Conservation (phyloP, 2,797 vertebrate genomes). For the Trichosurus vulpecula region DNA sequence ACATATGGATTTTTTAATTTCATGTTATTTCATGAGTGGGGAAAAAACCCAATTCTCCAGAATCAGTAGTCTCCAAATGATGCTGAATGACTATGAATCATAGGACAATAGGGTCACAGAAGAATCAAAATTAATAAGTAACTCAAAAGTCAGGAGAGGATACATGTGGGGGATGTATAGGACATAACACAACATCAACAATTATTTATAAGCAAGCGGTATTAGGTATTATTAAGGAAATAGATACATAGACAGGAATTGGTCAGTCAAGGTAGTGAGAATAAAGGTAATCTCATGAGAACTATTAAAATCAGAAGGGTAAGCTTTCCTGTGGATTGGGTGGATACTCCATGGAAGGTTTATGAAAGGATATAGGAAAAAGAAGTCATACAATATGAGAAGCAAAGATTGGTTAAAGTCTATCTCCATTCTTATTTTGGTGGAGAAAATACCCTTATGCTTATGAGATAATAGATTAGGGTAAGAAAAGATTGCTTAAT, state of each 20-base stretch:
- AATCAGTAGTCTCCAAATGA: not conserved
- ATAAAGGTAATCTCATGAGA: not conserved
- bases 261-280: not conserved
- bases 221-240: not conserved
- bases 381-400: not conserved
- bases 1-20: not conserved
- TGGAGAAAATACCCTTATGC: not conserved
- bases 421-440: not conserved
- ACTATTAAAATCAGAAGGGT: not conserved
- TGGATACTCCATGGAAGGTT: not conserved
- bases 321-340: not conserved
- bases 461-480: not conserved
- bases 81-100: not conserved
- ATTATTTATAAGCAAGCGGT: not conserved
- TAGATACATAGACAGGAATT: not conserved
- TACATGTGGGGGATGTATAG: not conserved
- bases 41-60: not conserved
- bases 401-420: not conserved
- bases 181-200: not conserved
- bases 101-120: not conserved
- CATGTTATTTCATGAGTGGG: not conserved
- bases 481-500: not conserved
- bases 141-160: not conserved
- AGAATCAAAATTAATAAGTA: not conserved
- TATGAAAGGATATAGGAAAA: not conserved